These are phyloP conservation scores for Oryctolagus cuniculus DNA, from an alignment of 2,113 vertebrate species.

Conservation along the genomic window DNA sequence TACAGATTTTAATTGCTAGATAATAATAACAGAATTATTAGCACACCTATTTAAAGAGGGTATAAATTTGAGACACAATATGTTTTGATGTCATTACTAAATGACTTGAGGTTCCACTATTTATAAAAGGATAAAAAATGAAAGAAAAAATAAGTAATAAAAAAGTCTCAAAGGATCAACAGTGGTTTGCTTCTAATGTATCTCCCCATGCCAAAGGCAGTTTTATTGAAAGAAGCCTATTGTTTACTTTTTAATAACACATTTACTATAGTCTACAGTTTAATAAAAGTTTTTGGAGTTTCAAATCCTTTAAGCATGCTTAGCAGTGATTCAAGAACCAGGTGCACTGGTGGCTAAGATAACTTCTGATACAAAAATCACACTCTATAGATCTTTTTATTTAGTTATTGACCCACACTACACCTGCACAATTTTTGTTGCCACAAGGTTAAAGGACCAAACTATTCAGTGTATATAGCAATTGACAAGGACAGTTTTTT, in stretches of 20 bases:
- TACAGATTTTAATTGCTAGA: neutral
- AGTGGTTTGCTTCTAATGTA: conserved; percentile 54
- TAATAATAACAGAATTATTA: neutral
- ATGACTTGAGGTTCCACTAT: neutral
- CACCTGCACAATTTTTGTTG: neutral
- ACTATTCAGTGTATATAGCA: neutral
- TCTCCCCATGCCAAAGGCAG: conserved; percentile 55
- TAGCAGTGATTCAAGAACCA: conserved; percentile 67
- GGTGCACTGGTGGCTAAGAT: conserved; percentile 66
- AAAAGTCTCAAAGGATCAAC: neutral
- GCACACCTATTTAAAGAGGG: neutral
- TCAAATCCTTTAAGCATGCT: conserved; percentile 81
- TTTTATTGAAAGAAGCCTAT: conserved; percentile 64
- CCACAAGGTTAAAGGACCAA: conserved; percentile 33
- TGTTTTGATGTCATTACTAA: conserved; percentile 23
- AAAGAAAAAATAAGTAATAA: neutral
- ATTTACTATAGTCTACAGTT: conserved; percentile 74
- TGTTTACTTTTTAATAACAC: conserved; percentile 75
- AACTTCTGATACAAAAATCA: conserved; percentile 70
- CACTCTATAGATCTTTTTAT: conserved; percentile 69
- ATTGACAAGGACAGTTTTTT: neutral
- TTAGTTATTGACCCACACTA: conserved; percentile 49
- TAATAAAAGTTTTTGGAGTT: conserved; percentile 74
- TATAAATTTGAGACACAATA: neutral
- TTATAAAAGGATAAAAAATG: neutral